Base-by-base conservation (phyloP, 2,113 vertebrate genomes). In the Etia nguti region DNA sequence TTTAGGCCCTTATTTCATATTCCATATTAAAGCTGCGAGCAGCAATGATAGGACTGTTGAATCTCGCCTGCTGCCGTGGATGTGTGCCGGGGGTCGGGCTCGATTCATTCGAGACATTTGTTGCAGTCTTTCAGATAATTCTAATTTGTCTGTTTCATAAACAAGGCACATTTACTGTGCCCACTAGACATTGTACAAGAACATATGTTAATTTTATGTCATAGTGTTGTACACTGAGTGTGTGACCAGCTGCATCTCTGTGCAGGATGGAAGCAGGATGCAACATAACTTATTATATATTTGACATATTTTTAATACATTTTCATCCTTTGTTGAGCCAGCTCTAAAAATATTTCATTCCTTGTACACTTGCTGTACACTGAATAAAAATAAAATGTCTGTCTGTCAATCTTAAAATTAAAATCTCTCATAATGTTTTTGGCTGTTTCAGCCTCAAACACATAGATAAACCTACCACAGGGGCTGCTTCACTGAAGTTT, bases 231-330 rank as follows among this genome's bases (percentile, higher is more conserved):
- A 6, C 36, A 43, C 62, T 41, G n/a, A 15, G 62, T 24, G 62
- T 70, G 62, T 70, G 36, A 70, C n/a, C 65, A 24, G n/a, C 65
- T 70, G 65, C 38, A 65, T 65, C 18, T 38, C 34, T 65, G 20
- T 13, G 60, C 1, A 0, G 6, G 34, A 2, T 13, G 60, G 20
- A 0, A 22, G 60, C 2, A 0, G 60, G 34, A 65, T 38, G 10
- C 60, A 65, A 65, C 60, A 8, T n/a, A 65, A 65, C 0, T 38
- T 65, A n/a, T 65, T 65, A 22, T 10, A 65, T 65, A 36, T 65
- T 62, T 65, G 36, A 65, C 31, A 65, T n/a, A n/a, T 65, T 38
- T 65, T 65, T 38, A 20, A 38, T 38, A 38, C 60, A 65, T 65
- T n/a, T 65, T 36, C 10, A n/a, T 36, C 31, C 60, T 38, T n/a